These are phyloP conservation scores for Solea solea DNA, from an alignment of 2,113 vertebrate genomes.

Conservation along the genomic window DNA sequence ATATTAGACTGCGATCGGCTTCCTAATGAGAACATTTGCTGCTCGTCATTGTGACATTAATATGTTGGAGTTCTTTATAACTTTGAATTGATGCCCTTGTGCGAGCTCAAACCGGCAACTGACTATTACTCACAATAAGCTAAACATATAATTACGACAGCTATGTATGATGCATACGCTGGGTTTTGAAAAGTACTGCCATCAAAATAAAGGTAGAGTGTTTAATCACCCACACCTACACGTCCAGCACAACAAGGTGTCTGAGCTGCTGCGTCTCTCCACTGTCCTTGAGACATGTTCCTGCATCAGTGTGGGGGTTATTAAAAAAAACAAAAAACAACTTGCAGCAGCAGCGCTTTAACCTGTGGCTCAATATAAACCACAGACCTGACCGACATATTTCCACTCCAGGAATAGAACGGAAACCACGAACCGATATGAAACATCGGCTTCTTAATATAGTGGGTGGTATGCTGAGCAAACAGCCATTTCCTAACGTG, in stretches of 20 bases:
- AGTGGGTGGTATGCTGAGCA: constrained; percentile 28
- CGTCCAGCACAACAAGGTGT: constrained; percentile 8
- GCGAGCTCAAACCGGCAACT: too few species aligned
- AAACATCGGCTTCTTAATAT: constrained; percentile 51
- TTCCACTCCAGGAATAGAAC: constrained; percentile 72
- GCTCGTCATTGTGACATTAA: too few species aligned
- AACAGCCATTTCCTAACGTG: constrained; percentile 19
- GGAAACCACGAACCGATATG: constrained; percentile 53
- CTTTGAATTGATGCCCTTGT: too few species aligned
- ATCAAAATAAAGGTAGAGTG: too few species aligned
- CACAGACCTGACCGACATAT: constrained; percentile 49
- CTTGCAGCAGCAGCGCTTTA: constrained; percentile 32
- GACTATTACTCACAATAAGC: too few species aligned
- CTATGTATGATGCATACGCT: too few species aligned
- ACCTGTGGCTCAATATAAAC: constrained; percentile 61
- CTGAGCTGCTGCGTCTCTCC: constrained; percentile 5
- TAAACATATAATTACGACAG: too few species aligned
- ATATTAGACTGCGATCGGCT: not conserved
- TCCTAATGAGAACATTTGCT: too few species aligned
- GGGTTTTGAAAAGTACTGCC: too few species aligned
- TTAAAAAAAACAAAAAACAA: constrained; percentile 1
- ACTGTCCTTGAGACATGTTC: constrained; percentile 36
- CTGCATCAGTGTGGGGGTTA: constrained; percentile 40
- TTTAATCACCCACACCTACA: not conserved
- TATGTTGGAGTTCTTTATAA: too few species aligned